These are phyloP conservation scores for Diachrysia chrysitis DNA, from an alignment of 2,888 invertebrate genomes.

Conservation along the genomic window DNA sequence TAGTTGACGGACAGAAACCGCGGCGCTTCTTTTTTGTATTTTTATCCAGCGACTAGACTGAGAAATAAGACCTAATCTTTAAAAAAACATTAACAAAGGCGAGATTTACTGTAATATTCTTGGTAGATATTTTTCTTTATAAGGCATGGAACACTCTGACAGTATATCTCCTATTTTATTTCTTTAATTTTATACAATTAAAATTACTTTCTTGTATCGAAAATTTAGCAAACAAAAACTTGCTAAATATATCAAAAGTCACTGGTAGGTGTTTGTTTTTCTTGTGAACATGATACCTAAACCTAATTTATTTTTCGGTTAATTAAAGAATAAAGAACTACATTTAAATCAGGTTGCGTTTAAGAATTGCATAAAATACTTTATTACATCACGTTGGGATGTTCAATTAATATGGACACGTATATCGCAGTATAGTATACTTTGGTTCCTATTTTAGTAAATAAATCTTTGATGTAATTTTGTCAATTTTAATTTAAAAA, in stretches of 20 bases:
- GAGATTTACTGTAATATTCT: neutral
- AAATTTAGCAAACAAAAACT: too few relatives aligned
- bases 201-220: too few relatives aligned
- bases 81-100: neutral
- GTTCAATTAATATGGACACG: neutral
- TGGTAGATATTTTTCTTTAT: neutral
- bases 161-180: too few relatives aligned
- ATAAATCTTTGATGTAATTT: too few relatives aligned
- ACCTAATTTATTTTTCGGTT: slow-evolving; percentile 20
- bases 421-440: neutral
- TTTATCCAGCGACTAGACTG: slow-evolving; percentile 20
- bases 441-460: too few relatives aligned
- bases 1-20: slow-evolving; percentile 31
- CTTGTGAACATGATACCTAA: neutral
- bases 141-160: too few relatives aligned
- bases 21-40: slow-evolving; percentile 22
- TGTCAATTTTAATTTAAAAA: too few relatives aligned
- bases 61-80: slow-evolving; percentile 24
- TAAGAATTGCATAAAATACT: slow-evolving; percentile 32
- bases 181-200: too few relatives aligned
- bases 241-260: neutral
- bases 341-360: slow-evolving; percentile 30
- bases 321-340: slow-evolving; percentile 40
- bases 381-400: neutral
- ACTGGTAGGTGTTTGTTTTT: neutral